phyloP scores from a whole-genome alignment of 2,113 vertebrate species.

The Tympanuchus pallidicinctus region DNA sequence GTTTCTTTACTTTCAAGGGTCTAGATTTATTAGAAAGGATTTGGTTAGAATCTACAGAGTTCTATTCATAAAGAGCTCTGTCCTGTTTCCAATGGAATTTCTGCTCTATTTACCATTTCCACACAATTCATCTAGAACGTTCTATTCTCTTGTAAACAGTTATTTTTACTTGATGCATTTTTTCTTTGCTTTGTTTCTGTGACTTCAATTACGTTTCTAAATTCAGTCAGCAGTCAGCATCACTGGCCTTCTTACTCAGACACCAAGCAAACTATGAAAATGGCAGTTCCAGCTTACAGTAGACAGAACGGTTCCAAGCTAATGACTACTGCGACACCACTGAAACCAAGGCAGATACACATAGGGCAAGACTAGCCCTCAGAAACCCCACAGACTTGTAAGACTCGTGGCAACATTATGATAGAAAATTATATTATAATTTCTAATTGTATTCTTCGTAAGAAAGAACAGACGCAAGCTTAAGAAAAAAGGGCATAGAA shows the following conservation, averaged over 20 bases:
- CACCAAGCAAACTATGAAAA: background rate
- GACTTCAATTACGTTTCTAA: slow-evolving; percentile 11
- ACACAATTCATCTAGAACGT: background rate
- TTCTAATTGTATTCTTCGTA: background rate
- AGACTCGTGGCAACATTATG: background rate
- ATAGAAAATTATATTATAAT: background rate
- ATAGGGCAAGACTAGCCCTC: background rate
- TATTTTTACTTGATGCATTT: slow-evolving; percentile 25
- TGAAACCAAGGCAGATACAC: background rate
- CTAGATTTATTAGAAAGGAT: background rate
- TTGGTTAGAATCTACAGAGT: background rate
- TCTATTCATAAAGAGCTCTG: background rate
- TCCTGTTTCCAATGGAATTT: slow-evolving; percentile 1
- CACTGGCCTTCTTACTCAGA: background rate
- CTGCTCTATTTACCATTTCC: background rate
- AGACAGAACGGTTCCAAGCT: background rate
- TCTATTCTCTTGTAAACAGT: background rate
- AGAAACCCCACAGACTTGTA: background rate
- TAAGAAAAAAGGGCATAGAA: background rate
- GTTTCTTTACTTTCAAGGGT: background rate
- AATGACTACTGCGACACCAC: background rate
- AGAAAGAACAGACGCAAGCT: background rate
- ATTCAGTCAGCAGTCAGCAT: background rate
- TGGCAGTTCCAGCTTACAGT: background rate
- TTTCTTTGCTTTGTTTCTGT: background rate